Evolutionary conservation across 2,888 invertebrate genomes (phyloP), one percentile per base, ranked within the genome.

Genomic region (Hetaerina titia): DNA sequence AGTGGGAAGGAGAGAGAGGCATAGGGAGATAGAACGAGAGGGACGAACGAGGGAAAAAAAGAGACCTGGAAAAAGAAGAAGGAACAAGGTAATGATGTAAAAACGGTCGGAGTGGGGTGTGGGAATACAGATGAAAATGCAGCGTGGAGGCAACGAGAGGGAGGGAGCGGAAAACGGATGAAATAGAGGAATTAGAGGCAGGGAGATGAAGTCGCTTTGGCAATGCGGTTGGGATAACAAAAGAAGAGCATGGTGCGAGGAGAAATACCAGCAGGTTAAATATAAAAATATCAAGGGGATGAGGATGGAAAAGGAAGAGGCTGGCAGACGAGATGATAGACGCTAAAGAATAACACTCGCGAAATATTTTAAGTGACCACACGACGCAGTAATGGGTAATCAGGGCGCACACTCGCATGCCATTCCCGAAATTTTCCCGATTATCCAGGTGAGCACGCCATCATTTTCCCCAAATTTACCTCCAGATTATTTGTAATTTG

Each of bases 131-230:
- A n/a, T 69, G 69, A 69, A 69, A 6, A 45, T 19, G n/a, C 8
- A 69, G 8, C 7, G 15, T 69, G 69, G 15, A 69, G 69, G 69
- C 19, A 89, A 56, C n/a, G 89, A 31, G 56, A 57, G n/a, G 89
- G 56, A 56, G 57, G 89, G 57, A 88, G 45, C 22, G 56, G 2
- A 69, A 92, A 64, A 64, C 63, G 90, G 64, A 63, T 57, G 64
- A 45, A 92, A 92, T 92, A 56, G 69, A 17, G 45, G 56, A 56
- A 92, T 56, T 69, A 92, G 25, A 64, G 92, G 15, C 45, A 22
- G 19, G 17, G 6, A 64, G 92, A 69, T 69, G 64, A 56, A 74
- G 56, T 69, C 56, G 45, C 56, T 17, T n/a, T n/a, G 56, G 19
- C 22, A 63, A 90, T 31, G 45, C 19, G 63, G 31, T 81, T 0